These are phyloP conservation scores for Chionoecetes opilio DNA, from an alignment of 1,140 invertebrate species.

Conservation along the genomic window DNA sequence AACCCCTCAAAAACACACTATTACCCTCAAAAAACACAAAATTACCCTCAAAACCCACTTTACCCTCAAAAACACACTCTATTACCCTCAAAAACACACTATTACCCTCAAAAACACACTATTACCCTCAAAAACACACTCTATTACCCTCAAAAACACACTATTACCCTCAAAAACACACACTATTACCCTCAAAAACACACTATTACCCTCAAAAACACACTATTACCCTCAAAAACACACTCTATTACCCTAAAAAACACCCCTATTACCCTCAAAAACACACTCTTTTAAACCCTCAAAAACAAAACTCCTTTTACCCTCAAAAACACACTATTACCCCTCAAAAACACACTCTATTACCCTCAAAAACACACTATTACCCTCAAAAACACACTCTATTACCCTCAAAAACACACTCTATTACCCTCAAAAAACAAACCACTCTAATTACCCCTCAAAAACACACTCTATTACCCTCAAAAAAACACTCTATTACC, in stretches of 20 bases:
- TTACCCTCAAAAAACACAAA: too few relatives aligned
- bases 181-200: not conserved
- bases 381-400: slow-evolving; percentile 32
- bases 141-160: too few relatives aligned
- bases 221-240: not conserved
- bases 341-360: slow-evolving; percentile 21
- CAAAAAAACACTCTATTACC: too few relatives aligned
- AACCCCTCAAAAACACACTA: slow-evolving; percentile 19
- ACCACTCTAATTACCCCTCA: not conserved
- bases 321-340: not conserved
- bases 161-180: slow-evolving; percentile 34
- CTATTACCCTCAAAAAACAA: not conserved
- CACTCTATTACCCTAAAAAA: too few relatives aligned
- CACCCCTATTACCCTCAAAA: not conserved
- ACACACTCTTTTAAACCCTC: not conserved
- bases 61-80: too few relatives aligned
- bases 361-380: too few relatives aligned
- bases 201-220: not conserved
- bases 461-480: slow-evolving; percentile 2
- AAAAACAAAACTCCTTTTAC: not conserved
- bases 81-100: too few relatives aligned
- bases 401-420: too few relatives aligned
- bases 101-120: not conserved
- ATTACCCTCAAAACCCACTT: too few relatives aligned
- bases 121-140: not conserved